These are phyloP conservation scores for Myotis vivesi DNA, from an alignment of 2,797 vertebrate genomes.

Conservation along the genomic window DNA sequence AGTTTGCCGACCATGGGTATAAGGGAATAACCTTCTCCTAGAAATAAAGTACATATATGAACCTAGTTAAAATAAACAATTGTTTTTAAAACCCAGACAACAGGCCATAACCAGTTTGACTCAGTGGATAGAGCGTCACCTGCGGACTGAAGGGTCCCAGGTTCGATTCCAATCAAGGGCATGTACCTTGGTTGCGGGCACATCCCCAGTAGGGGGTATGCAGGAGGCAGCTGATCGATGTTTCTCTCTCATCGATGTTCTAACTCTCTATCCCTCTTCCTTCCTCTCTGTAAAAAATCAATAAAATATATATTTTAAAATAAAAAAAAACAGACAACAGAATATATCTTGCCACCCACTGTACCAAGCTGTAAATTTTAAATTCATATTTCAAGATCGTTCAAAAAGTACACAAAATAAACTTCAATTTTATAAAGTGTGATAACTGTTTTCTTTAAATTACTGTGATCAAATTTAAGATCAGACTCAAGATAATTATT, in stretches of 20 bases:
- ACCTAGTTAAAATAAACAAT: neutral
- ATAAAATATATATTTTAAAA: too few species aligned
- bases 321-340: neutral
- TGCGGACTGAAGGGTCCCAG: too few species aligned
- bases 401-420: neutral
- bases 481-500: neutral
- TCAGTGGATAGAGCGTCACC: too few species aligned
- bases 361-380: neutral
- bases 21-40: neutral
- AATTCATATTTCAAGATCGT: slow-evolving; percentile 35
- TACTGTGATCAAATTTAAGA: slow-evolving; percentile 30
- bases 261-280: too few species aligned
- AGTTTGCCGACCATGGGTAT: neutral
- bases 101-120: neutral
- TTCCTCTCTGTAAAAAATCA: too few species aligned
- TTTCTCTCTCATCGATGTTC: too few species aligned
- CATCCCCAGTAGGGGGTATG: too few species aligned
- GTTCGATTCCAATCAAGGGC: too few species aligned
- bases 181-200: too few species aligned
- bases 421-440: neutral
- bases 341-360: neutral
- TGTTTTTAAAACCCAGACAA: neutral
- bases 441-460: neutral
- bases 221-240: too few species aligned
- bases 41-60: neutral